phyloP scores from a whole-genome alignment of 2,797 vertebrate genomes.

The Fundulus diaphanus region DNA sequence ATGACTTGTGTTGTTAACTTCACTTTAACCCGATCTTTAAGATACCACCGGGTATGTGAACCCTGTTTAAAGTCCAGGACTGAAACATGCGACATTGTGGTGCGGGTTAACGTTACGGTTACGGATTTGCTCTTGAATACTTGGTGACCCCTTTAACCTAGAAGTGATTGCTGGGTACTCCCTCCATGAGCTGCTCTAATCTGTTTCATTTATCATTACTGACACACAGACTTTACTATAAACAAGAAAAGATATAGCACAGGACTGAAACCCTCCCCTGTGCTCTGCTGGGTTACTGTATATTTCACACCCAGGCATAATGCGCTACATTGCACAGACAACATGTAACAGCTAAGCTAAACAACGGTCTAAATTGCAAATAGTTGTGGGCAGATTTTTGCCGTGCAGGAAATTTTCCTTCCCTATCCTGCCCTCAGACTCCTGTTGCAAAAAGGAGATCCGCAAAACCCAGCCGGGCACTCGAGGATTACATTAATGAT shows the following conservation, averaged over 20 bases:
- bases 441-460: slow-evolving; percentile 63
- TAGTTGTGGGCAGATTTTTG: slow-evolving; percentile 1
- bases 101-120: not conserved
- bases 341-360: slow-evolving; percentile 9
- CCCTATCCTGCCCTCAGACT: slow-evolving; percentile 54
- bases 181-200: not conserved
- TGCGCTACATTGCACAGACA: not conserved
- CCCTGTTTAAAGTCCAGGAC: not conserved
- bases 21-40: not conserved
- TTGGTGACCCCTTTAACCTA: slow-evolving; percentile 6
- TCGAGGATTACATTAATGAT: slow-evolving; percentile 74
- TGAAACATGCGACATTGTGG: not conserved
- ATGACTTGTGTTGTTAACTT: not conserved
- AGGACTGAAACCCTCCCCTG: not conserved
- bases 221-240: slow-evolving; percentile 10
- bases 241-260: slow-evolving; percentile 15
- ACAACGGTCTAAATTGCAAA: not conserved
- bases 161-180: not conserved
- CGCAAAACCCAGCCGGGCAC: slow-evolving; percentile 70
- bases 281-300: not conserved
- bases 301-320: not conserved
- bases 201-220: slow-evolving; percentile 6
- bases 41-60: not conserved
- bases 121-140: not conserved
- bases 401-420: slow-evolving; percentile 47